Evolutionary conservation across 2,113 vertebrate species (phyloP).

Genomic region (Montifringilla adamsi): DNA sequence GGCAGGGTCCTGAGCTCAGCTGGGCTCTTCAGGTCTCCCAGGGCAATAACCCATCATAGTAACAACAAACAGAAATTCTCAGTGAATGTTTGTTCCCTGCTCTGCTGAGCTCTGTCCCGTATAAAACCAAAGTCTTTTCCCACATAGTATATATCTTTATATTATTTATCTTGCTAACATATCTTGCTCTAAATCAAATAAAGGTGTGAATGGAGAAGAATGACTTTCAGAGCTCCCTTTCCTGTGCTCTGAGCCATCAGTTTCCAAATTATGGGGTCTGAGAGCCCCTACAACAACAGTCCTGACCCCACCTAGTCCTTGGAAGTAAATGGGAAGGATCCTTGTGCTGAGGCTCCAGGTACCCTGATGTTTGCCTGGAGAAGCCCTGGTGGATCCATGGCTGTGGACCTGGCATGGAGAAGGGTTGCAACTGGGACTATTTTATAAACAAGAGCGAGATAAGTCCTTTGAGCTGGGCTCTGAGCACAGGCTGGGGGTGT

Average conservation of each 20-base stretch:
- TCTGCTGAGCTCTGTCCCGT: neutral
- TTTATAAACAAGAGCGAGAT: neutral
- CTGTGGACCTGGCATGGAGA: neutral
- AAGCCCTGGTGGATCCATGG: neutral
- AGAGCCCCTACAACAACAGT: neutral
- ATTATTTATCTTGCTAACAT: neutral
- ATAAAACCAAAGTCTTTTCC: neutral
- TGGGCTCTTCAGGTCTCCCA: neutral
- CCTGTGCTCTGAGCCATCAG: neutral
- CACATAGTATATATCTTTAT: neutral
- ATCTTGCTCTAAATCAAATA: neutral
- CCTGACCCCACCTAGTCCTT: neutral
- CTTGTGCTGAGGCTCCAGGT: neutral
- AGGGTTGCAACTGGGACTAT: neutral
- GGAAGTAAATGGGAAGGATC: neutral
- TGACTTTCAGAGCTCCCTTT: neutral
- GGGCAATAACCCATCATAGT: neutral
- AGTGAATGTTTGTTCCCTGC: neutral
- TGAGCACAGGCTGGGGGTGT: neutral
- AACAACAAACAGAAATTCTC: neutral
- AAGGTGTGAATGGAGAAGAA: neutral
- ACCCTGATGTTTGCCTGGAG: neutral
- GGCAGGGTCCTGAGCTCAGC: neutral
- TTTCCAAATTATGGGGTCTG: neutral
- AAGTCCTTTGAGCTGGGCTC: neutral